These are phyloP conservation scores for Lepidurus couesii DNA, from an alignment of 1,140 invertebrate genomes.

Conservation along the genomic window DNA sequence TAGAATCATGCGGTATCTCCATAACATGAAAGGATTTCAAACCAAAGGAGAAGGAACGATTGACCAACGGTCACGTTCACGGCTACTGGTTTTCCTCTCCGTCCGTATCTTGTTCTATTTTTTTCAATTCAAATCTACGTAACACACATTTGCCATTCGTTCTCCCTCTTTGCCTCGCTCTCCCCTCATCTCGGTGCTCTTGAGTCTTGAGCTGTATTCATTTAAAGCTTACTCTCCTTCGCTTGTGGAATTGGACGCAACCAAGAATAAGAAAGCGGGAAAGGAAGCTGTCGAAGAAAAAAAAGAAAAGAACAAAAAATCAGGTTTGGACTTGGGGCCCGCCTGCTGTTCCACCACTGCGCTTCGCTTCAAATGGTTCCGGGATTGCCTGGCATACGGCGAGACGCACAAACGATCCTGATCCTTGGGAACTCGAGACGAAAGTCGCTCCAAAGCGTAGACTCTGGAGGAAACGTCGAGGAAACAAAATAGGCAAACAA, in stretches of 20 bases:
- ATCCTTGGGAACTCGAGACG: neutral
- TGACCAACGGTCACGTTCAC: slow-evolving; percentile 16
- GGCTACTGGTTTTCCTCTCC: slow-evolving; percentile 9
- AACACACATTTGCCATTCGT: neutral
- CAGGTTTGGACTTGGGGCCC: slow-evolving; percentile 5
- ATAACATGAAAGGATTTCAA: slow-evolving; percentile 22
- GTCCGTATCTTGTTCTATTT: neutral
- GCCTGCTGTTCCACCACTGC: neutral
- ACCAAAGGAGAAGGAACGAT: neutral
- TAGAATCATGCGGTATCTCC: neutral
- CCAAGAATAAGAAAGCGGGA: neutral
- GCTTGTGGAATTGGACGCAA: neutral
- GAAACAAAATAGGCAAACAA: slow-evolving; percentile 10
- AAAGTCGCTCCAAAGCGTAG: neutral
- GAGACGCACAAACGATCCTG: neutral
- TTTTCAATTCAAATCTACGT: neutral
- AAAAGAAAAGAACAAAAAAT: neutral
- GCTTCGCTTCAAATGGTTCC: neutral
- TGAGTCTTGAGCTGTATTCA: neutral
- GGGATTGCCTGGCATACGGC: neutral
- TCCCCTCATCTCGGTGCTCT: neutral
- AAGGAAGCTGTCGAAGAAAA: neutral
- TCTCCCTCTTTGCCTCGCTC: neutral
- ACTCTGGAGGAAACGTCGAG: neutral
- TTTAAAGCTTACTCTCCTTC: neutral